Evolutionary conservation across 2,113 vertebrate genomes (phyloP).

Genomic region (Scopus umbretta): DNA sequence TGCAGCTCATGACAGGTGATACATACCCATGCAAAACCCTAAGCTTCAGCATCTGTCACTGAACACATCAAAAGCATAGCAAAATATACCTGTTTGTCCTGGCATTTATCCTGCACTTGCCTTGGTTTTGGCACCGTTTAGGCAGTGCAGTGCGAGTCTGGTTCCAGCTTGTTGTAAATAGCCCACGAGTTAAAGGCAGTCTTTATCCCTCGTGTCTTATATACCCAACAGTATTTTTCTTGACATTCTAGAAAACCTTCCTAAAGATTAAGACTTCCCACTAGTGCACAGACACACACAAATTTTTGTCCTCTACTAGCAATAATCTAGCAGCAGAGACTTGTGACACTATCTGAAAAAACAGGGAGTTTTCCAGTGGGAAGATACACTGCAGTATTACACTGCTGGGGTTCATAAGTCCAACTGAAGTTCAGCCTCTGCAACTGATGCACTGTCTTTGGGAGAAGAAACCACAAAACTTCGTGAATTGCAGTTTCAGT

Average conservation of each 20-base stretch:
- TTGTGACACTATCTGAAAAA: neutral
- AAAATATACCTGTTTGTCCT: slow-evolving; percentile 10
- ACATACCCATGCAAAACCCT: slow-evolving; percentile 1
- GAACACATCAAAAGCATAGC: neutral
- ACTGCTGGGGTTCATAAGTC: neutral
- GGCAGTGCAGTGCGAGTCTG: neutral
- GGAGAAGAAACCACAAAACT: neutral
- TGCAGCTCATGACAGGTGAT: slow-evolving; percentile 20
- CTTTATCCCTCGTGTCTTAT: neutral
- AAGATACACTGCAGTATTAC: neutral
- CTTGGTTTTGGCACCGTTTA: neutral
- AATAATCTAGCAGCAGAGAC: neutral
- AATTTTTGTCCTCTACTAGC: neutral
- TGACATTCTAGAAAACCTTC: neutral
- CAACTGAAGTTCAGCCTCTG: neutral
- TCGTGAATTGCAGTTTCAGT: neutral
- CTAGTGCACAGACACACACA: neutral
- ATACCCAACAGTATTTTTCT: neutral
- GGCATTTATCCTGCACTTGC: neutral
- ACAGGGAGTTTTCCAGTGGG: neutral
- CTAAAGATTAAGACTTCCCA: neutral
- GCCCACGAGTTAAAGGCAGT: neutral
- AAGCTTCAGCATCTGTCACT: neutral
- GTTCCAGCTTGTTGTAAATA: neutral
- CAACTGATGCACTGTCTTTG: neutral